Percentiles rank a stretch among this genome's conserved stretches.
Evolutionary conservation across 2,888 invertebrate species (phyloP).

Genomic region (Drosophila mimica): DNA sequence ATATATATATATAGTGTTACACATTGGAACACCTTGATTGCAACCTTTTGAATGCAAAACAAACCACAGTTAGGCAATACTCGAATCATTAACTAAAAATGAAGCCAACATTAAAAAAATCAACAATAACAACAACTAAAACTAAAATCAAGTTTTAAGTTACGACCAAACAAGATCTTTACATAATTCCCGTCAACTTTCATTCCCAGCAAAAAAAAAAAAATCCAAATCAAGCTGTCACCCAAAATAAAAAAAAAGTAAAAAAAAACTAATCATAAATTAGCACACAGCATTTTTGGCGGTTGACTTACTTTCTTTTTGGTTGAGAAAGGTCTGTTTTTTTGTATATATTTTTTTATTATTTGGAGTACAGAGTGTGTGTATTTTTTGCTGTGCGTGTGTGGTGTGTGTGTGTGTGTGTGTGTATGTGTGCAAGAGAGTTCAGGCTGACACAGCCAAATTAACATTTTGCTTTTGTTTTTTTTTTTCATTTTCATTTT

Average conservation of each 20-base stretch:
- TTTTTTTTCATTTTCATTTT: slow-evolving; percentile 13
- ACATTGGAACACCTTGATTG: not conserved
- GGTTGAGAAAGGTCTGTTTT: slow-evolving; percentile 70
- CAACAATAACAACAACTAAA: not conserved
- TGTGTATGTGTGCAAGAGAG: slow-evolving; percentile 18
- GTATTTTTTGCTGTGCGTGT: not conserved
- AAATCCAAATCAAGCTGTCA: slow-evolving; percentile 19
- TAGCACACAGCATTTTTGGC: slow-evolving; percentile 33
- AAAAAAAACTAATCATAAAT: slow-evolving; percentile 17
- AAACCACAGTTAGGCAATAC: slow-evolving; percentile 17
- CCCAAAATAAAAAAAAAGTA: slow-evolving; percentile 10
- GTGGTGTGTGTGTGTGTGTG: not conserved
- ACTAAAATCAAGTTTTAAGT: slow-evolving; percentile 48
- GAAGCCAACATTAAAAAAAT: not conserved
- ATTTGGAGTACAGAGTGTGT: not conserved
- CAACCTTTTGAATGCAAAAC: not conserved
- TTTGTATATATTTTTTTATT: slow-evolving; percentile 10
- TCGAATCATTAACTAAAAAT: not conserved
- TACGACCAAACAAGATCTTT: slow-evolving; percentile 40
- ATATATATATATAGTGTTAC: not conserved
- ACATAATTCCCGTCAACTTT: slow-evolving; percentile 51
- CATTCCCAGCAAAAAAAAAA: slow-evolving; percentile 29
- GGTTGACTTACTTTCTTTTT: slow-evolving; percentile 69
- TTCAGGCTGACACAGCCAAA: slow-evolving; percentile 18
- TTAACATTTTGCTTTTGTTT: slow-evolving; percentile 24